Evolutionary conservation across 2,113 vertebrate species (phyloP), one percentile per base, ranked within the genome.

Genomic region (Catharus minimus): DNA sequence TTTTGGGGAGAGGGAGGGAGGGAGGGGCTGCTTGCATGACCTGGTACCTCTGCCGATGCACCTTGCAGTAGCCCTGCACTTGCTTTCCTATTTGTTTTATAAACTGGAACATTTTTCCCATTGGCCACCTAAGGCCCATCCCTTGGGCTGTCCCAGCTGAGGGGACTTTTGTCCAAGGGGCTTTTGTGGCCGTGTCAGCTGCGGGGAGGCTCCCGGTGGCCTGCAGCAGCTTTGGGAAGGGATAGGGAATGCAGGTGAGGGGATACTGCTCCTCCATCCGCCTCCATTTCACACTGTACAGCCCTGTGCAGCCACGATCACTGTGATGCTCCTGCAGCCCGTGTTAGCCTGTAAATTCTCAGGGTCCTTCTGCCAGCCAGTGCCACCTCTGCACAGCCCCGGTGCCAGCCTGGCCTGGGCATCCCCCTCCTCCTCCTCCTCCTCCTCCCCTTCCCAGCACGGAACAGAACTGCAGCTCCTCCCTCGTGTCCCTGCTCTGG

Each of bases 311-410:
- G 44, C 95, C 94, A 81, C 82, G 79, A 83, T 93, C 94, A 95
- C 95, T 96, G 95, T 96, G 95, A 95, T 88, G 91, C 93, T 88
- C 94, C 93, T 58, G 36, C 85, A 89, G 91, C 66, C 95, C 67
- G 88, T 74, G 94, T 88, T 95, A 93, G 93, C 92, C 82, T 77
- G 16, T 72, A 67, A 90, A 60, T 95, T 95, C 95, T 96, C 95
- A 96, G 95, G 95, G 95, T 96, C 95, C 95, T 92, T 95, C 95
- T 91, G 89, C 94, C 80, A 89, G 91, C 93, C 91, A 86, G 84
- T 91, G 69, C 90, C 95, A 91, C 82, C 94, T 94, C 89, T 73
- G 93, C 88, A 79, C 85, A 56, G 67, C 79, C 79, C 84, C 27
- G 8, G 39, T 14, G 41, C 90, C 46, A 79, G 87, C 89, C 91